Evolutionary conservation across 2,113 vertebrate genomes (phyloP).

Genomic region (Ptilorrhoa leucosticta): DNA sequence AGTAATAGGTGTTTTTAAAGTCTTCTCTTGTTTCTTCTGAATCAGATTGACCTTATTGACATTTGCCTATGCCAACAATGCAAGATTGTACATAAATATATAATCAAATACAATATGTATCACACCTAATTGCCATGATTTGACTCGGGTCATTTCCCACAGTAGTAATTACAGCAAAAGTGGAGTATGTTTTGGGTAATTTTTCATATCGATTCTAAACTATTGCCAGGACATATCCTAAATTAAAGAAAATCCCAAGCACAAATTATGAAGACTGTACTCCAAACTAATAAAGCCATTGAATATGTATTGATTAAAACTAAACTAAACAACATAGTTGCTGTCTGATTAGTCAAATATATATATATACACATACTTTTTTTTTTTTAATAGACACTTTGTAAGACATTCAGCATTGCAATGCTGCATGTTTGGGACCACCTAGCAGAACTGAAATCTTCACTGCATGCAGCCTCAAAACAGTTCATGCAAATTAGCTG

Average conservation of each 20-base stretch:
- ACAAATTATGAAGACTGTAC: neutral
- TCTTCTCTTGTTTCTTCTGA: neutral
- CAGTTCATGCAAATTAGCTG: constrained; percentile 24
- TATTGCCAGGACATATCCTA: neutral
- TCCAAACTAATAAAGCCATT: neutral
- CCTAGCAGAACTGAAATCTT: neutral
- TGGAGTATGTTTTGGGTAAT: neutral
- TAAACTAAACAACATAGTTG: neutral
- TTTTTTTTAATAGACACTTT: neutral
- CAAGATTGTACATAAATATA: neutral
- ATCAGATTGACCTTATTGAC: neutral
- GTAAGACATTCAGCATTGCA: neutral
- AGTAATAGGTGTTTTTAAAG: constrained; percentile 3
- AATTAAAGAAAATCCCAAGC: neutral
- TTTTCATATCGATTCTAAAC: neutral
- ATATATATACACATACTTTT: neutral
- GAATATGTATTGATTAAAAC: neutral
- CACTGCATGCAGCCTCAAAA: neutral
- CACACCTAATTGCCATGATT: neutral
- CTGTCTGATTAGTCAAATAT: neutral
- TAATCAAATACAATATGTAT: neutral
- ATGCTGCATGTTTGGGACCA: neutral
- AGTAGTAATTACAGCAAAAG: constrained; percentile 4
- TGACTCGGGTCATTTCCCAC: neutral
- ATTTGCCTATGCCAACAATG: neutral